A percentile compares a stretch with the other conserved stretches of the same genome.
Evolutionary conservation across 2,888 invertebrate species (phyloP).

Genomic region (Leucoma salicis): DNA sequence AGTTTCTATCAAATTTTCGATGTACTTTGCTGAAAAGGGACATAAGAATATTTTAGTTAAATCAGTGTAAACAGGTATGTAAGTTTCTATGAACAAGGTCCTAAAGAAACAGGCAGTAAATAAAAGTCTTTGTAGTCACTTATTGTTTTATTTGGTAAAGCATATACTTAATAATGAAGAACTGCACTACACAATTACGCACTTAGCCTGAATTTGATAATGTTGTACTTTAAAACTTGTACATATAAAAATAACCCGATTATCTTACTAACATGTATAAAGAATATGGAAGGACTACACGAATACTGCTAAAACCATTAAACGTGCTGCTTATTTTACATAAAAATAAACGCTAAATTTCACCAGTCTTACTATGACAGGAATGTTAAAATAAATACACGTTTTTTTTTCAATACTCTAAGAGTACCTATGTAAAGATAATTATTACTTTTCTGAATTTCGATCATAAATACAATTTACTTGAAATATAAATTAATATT

Average conservation of each 20-base stretch:
- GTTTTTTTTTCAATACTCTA: constrained; percentile 23
- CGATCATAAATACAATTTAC: no score
- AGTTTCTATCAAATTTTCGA: no score
- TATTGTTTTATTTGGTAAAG: constrained; percentile 55
- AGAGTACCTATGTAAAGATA: no score
- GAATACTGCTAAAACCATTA: no score
- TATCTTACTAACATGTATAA: constrained; percentile 25
- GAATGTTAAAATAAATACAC: constrained; percentile 57
- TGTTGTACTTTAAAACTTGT: constrained; percentile 50
- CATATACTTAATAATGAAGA: constrained; percentile 42
- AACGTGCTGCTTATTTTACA: constrained; percentile 21
- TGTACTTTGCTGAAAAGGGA: no score
- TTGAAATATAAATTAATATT: constrained; percentile 25
- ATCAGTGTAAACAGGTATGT: no score
- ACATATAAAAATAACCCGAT: constrained; percentile 28
- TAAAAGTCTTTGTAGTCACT: constrained; percentile 27
- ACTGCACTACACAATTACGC: constrained; percentile 49
- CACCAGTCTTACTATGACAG: constrained; percentile 40
- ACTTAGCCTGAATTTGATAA: constrained; percentile 43
- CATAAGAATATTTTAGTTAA: no score
- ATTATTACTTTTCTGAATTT: no score
- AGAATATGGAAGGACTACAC: no score
- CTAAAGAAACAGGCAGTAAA: constrained; percentile 6
- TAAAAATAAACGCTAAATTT: constrained; percentile 34
- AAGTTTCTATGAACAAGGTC: no score